A percentile compares a stretch with the other conserved stretches of the same genome.
Conservation (phyloP, 2,888 invertebrate genomes). For the Cephus spinipes region DNA sequence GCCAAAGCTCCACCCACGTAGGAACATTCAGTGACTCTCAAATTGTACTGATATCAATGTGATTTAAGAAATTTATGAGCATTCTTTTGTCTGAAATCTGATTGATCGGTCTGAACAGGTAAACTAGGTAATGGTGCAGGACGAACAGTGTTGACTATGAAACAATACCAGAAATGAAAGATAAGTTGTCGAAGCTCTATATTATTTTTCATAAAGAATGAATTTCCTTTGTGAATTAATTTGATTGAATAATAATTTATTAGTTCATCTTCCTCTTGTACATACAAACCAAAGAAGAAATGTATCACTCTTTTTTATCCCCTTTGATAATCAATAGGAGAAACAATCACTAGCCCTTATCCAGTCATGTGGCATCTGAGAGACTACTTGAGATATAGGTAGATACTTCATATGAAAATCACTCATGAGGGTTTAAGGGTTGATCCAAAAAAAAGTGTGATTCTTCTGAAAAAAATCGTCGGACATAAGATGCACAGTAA, state of each 20-base stretch:
- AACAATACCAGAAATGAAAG: background rate
- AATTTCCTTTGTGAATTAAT: background rate
- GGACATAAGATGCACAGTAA: background rate
- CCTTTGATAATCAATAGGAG: background rate
- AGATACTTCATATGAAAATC: no score
- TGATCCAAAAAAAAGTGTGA: background rate
- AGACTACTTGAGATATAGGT: no score
- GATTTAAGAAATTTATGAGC: background rate
- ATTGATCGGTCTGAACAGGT: no score
- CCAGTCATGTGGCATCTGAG: no score
- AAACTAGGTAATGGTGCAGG: no score
- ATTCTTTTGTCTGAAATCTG: background rate
- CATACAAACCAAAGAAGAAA: background rate
- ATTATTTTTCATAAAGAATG: background rate
- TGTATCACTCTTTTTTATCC: background rate
- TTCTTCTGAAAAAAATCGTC: no score
- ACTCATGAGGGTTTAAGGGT: no score
- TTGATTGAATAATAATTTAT: background rate
- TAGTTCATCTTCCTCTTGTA: background rate
- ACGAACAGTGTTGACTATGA: background rate
- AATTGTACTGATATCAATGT: background rate
- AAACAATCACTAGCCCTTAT: background rate
- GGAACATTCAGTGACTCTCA: conserved; percentile 23
- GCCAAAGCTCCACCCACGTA: conserved; percentile 27
- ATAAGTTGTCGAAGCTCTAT: background rate